Conservation (phyloP, 2,888 invertebrate species). For the Leistus spinibarbis region DNA sequence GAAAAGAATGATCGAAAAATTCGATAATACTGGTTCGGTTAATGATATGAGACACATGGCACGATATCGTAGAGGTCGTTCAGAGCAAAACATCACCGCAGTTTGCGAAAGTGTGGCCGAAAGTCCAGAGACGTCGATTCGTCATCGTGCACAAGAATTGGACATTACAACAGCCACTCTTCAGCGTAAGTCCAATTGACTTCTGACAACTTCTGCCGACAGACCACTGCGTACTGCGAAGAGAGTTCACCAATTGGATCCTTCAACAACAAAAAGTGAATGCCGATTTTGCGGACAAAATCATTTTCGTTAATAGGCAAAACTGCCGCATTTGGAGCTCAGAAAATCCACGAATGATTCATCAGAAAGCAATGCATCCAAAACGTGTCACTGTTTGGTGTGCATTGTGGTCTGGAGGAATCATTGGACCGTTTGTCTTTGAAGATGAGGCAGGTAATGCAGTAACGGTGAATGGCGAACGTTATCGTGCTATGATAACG, state of each 20-base stretch:
- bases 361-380: no score
- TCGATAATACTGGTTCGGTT: background rate
- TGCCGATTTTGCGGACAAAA: background rate
- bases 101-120: constrained; percentile 22
- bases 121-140: constrained; percentile 23
- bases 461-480: background rate
- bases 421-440: background rate
- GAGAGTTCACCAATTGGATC: no score
- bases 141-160: constrained; percentile 39
- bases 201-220: no score
- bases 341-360: no score
- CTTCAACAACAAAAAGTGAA: no score
- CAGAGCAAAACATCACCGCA: background rate
- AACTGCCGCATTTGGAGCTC: no score
- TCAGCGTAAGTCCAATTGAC: no score
- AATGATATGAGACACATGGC: background rate
- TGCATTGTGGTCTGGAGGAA: no score
- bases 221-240: no score
- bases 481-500: background rate
- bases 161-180: constrained; percentile 28
- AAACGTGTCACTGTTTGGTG: no score
- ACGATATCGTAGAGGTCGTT: no score
- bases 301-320: no score
- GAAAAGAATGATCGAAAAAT: background rate
- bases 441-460: background rate